Percentiles rank a stretch among this genome's conserved stretches.
phyloP scores from a whole-genome alignment of 2,888 invertebrate species.

The Agrotis exclamationis region DNA sequence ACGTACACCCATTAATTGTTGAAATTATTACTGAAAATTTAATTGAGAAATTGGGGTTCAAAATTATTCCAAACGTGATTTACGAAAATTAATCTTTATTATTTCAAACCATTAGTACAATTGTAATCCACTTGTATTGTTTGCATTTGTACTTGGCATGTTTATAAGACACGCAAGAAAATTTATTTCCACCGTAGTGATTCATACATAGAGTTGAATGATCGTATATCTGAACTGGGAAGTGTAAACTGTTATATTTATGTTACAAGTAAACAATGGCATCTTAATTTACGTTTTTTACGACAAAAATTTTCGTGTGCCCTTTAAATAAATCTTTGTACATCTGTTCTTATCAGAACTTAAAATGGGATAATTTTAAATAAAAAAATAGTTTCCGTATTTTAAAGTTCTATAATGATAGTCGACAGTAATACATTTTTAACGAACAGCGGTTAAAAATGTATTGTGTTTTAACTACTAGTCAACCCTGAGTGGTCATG shows the following conservation, averaged over 20 bases:
- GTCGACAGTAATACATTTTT: too few relatives aligned
- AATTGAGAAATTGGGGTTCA: neutral
- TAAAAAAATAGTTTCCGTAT: too few relatives aligned
- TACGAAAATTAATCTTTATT: constrained; percentile 24
- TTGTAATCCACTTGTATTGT: constrained; percentile 35
- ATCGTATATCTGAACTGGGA: constrained; percentile 31
- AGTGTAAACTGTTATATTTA: constrained; percentile 31
- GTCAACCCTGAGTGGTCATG: too few relatives aligned
- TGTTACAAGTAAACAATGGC: constrained; percentile 32
- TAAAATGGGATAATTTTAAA: too few relatives aligned
- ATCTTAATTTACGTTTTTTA: constrained; percentile 36
- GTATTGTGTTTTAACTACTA: too few relatives aligned
- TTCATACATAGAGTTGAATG: constrained; percentile 51
- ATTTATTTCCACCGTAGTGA: constrained; percentile 41
- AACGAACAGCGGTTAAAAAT: too few relatives aligned
- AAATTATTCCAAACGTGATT: constrained; percentile 22
- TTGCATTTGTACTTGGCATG: constrained; percentile 48
- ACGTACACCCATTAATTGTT: too few relatives aligned
- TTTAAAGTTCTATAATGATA: too few relatives aligned
- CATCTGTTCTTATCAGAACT: constrained; percentile 11
- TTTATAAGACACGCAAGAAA: constrained; percentile 46
- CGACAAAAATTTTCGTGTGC: neutral
- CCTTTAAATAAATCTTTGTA: constrained; percentile 5
- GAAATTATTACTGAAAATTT: too few relatives aligned
- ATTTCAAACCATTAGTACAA: constrained; percentile 15